Conservation (phyloP, 2,888 invertebrate genomes). For the Esperia sulphurella region DNA sequence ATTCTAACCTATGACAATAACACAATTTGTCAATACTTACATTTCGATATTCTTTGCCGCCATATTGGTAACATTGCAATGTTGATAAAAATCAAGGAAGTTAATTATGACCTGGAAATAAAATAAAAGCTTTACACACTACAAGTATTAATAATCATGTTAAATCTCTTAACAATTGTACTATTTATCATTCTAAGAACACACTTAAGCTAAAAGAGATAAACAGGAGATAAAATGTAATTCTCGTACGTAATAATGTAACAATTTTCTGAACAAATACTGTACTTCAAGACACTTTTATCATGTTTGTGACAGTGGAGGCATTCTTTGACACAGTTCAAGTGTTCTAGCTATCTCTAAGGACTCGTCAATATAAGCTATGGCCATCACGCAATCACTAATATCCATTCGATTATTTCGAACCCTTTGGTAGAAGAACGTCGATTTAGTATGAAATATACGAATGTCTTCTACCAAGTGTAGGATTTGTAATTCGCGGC, state of each 20-base stretch:
- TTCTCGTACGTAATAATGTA: neutral
- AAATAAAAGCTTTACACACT: neutral
- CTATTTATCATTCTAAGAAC: neutral
- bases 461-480: no score
- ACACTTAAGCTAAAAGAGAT: neutral
- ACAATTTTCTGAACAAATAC: conserved; percentile 2
- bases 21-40: conserved; percentile 39
- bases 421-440: no score
- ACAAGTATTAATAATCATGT: neutral
- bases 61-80: conserved; percentile 60
- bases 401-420: no score
- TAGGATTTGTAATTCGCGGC: no score
- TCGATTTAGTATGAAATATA: no score
- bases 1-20: no score
- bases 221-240: neutral
- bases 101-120: conserved; percentile 1
- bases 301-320: conserved; percentile 5
- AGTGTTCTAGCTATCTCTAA: neutral
- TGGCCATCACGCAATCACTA: neutral
- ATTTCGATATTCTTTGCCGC: conserved; percentile 52
- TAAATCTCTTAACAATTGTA: neutral
- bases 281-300: neutral
- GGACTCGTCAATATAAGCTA: neutral
- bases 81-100: neutral
- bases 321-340: neutral